These are phyloP conservation scores for Cistogaster globosa DNA, from an alignment of 2,888 invertebrate species.

Conservation along the genomic window DNA sequence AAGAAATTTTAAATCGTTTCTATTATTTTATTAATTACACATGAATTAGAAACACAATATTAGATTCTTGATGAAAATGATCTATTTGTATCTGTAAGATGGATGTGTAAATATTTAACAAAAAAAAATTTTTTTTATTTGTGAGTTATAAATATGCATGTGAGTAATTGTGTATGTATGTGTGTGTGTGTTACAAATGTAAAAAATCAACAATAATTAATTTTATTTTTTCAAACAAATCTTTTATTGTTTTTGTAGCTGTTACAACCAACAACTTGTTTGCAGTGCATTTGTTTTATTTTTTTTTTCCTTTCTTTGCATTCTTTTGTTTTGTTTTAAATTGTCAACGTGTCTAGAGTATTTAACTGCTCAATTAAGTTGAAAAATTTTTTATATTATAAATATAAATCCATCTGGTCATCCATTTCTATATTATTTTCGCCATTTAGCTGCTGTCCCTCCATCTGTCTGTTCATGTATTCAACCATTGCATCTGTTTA, in stretches of 20 bases:
- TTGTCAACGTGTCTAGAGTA: constrained; percentile 68
- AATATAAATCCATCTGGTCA: constrained; percentile 13
- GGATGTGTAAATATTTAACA: no score
- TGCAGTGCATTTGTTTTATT: constrained; percentile 1
- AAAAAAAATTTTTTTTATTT: no score
- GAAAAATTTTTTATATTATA: constrained; percentile 56
- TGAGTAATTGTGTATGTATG: no score
- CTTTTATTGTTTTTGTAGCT: not conserved
- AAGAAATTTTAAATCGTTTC: not conserved
- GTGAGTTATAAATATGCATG: no score
- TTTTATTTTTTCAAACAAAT: no score
- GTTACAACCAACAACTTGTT: constrained; percentile 7
- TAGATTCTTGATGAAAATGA: no score
- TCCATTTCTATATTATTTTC: not conserved
- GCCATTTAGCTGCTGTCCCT: not conserved
- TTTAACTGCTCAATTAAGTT: constrained; percentile 69
- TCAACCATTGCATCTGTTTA: constrained; percentile 43
- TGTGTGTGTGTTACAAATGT: no score
- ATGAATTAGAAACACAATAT: no score
- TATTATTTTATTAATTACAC: no score
- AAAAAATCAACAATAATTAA: no score
- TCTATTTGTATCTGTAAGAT: no score
- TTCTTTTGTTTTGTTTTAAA: constrained; percentile 41
- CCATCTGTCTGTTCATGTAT: not conserved
- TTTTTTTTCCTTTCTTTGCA: not conserved